Evolutionary conservation across 2,888 invertebrate species (phyloP).

Genomic region (Cerastoderma edule): DNA sequence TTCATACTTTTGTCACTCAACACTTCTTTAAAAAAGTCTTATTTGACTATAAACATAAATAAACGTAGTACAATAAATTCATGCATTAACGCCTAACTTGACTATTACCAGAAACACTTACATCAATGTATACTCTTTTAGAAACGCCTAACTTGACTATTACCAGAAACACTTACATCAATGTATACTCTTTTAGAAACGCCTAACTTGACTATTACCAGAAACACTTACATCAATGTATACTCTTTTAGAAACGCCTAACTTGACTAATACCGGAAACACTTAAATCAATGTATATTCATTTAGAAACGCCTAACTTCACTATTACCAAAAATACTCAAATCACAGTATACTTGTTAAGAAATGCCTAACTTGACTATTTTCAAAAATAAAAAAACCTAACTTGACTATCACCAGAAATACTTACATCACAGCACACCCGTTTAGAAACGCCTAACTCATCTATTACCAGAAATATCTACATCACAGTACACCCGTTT

Average conservation of each 20-base stretch:
- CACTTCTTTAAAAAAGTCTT: too few species aligned
- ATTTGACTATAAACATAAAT: too few species aligned
- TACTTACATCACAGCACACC: not conserved
- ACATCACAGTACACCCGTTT: not conserved
- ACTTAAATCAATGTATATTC: conserved; percentile 88
- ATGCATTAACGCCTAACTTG: not conserved
- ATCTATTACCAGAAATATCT: not conserved
- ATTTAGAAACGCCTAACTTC: conserved; percentile 89
- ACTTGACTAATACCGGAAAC: not conserved
- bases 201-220: not conserved
- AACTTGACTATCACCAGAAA: not conserved
- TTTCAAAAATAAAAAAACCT: too few species aligned
- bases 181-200: not conserved
- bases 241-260: not conserved
- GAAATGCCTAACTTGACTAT: too few species aligned
- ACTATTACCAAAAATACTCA: conserved; percentile 91
- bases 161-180: not conserved
- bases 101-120: not conserved
- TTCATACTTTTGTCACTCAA: too few species aligned
- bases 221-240: not conserved
- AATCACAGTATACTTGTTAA: too few species aligned
- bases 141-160: not conserved
- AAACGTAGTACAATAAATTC: not conserved
- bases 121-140: not conserved
- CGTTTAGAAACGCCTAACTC: not conserved